A percentile compares a stretch with the other conserved stretches of the same genome.
These are phyloP conservation scores for Sebastes kiyomatsui DNA, from an alignment of 2,797 vertebrate genomes.

Conservation along the genomic window DNA sequence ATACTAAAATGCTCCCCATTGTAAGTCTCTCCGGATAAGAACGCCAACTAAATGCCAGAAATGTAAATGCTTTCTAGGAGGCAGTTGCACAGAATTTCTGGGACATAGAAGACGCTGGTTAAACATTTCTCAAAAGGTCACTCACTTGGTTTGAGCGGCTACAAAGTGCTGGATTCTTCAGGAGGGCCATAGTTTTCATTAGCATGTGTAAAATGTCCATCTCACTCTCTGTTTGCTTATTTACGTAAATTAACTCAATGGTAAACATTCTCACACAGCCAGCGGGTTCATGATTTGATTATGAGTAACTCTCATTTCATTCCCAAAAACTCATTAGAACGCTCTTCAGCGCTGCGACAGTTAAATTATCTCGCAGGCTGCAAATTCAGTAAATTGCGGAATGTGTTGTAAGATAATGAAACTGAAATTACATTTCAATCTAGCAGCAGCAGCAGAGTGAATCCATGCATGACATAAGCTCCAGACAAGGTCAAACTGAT, in stretches of 20 bases:
- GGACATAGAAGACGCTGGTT: not conserved
- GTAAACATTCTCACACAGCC: conserved; percentile 21
- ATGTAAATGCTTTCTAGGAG: conserved; percentile 34
- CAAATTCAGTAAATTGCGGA: conserved; percentile 19
- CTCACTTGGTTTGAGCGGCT: not conserved
- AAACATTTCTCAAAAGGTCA: conserved; percentile 41
- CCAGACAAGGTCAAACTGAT: conserved; percentile 48
- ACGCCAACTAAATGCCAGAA: conserved; percentile 16
- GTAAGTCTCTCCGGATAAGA: conserved; percentile 3
- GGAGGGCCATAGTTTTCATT: not conserved
- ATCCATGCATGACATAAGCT: conserved; percentile 25
- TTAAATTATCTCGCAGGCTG: conserved; percentile 35
- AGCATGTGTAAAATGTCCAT: not conserved
- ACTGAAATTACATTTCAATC: conserved; percentile 55
- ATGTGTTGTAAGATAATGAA: conserved; percentile 49
- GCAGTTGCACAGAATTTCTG: not conserved
- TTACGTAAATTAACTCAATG: conserved; percentile 8
- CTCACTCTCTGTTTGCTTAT: conserved; percentile 6
- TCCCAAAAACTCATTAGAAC: conserved; percentile 33
- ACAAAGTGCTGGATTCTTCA: not conserved
- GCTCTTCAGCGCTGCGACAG: not conserved
- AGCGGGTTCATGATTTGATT: conserved; percentile 41
- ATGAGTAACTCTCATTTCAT: conserved; percentile 18
- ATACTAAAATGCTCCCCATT: not conserved
- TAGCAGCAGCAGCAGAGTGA: conserved; percentile 39